A percentile compares a stretch with the other conserved stretches of the same genome.
Conservation (phyloP, 2,113 vertebrate genomes). For the Felis catus region DNA sequence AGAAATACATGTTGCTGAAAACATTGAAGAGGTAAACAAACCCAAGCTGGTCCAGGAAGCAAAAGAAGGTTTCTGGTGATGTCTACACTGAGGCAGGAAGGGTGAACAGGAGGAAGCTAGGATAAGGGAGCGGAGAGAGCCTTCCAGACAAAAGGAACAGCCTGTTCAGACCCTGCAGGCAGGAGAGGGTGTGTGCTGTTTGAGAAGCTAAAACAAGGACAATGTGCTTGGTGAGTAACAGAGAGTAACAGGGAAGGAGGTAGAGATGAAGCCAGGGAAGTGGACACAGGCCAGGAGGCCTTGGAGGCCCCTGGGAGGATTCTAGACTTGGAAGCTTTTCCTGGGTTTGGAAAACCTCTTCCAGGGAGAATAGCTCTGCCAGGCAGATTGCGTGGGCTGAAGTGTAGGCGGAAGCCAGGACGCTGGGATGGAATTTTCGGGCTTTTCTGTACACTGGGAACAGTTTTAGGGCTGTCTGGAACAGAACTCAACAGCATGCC, state of each 20-base stretch:
- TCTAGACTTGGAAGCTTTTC: constrained; percentile 49
- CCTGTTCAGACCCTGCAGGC: neutral
- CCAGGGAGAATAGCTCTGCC: constrained; percentile 1
- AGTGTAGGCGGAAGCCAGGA: neutral
- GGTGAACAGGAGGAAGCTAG: neutral
- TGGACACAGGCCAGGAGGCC: constrained; percentile 1
- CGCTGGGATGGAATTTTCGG: neutral
- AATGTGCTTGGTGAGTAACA: neutral
- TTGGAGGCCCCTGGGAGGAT: neutral
- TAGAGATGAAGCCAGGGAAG: neutral
- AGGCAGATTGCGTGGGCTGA: neutral
- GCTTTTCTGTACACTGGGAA: neutral
- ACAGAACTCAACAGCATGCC: neutral
- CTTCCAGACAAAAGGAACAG: neutral
- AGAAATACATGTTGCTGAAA: neutral
- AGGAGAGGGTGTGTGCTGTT: neutral
- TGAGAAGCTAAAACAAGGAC: constrained; percentile 7
- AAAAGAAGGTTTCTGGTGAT: constrained; percentile 29
- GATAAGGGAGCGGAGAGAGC: neutral
- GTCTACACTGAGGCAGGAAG: neutral
- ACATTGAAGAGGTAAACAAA: neutral
- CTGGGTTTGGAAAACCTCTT: constrained; percentile 38
- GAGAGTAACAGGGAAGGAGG: neutral
- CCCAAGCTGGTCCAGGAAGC: neutral
- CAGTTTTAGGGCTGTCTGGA: neutral